These are phyloP conservation scores for Drosophila testacea DNA, from an alignment of 2,888 invertebrate genomes.

Conservation along the genomic window DNA sequence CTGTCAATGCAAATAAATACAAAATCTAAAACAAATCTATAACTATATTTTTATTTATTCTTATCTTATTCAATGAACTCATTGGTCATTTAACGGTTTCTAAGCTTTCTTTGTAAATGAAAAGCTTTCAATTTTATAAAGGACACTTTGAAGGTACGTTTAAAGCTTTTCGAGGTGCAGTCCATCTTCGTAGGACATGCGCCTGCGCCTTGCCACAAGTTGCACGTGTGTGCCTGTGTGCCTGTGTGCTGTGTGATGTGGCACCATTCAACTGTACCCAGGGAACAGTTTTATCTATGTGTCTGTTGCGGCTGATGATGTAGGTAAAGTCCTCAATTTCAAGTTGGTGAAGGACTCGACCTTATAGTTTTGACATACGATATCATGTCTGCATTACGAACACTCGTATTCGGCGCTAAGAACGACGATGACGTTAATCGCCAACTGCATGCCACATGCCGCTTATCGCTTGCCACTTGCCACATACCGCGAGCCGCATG, in stretches of 20 bases:
- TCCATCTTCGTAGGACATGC: conserved; percentile 7
- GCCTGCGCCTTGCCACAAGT: conserved; percentile 46
- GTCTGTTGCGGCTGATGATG: conserved; percentile 56
- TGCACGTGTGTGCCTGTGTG: conserved; percentile 17
- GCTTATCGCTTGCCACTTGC: conserved; percentile 9
- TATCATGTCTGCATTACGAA: conserved; percentile 52
- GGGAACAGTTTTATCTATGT: conserved; percentile 24
- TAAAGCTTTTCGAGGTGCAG: conserved; percentile 24
- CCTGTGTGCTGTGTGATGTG: no score
- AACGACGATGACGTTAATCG: conserved; percentile 69
- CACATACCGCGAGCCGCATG: conserved; percentile 4
- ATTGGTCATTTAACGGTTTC: conserved; percentile 29
- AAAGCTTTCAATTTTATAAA: conserved; percentile 17
- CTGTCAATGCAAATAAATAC: conserved; percentile 62
- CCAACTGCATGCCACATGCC: conserved; percentile 14
- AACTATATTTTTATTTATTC: neutral
- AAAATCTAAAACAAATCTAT: conserved; percentile 17
- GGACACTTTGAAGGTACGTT: conserved; percentile 11
- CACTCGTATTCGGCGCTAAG: conserved; percentile 22
- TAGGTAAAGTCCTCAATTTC: conserved; percentile 75
- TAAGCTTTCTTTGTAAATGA: neutral
- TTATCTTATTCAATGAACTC: neutral
- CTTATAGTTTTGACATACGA: conserved; percentile 72
- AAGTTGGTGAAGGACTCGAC: conserved; percentile 74
- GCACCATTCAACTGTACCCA: conserved; percentile 19